Evolutionary conservation across 2,797 vertebrate species (phyloP).

Genomic region (Artibeus jamaicensis): DNA sequence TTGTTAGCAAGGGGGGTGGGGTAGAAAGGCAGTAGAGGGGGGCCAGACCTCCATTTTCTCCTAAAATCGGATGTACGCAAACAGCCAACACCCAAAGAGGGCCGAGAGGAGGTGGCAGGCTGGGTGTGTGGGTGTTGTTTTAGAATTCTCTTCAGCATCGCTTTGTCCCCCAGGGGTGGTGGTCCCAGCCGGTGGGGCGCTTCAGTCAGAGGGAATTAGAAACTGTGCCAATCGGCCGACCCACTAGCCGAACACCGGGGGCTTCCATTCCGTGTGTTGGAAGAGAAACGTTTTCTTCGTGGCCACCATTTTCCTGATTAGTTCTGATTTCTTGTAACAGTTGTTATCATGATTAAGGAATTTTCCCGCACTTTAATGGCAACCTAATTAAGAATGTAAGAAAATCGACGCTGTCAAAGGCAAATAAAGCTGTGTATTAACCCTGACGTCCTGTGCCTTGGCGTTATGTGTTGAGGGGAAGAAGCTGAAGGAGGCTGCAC

Average conservation of each 20-base stretch:
- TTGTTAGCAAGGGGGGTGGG: constrained; percentile 62
- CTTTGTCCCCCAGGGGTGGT: neutral
- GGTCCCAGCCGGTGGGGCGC: constrained; percentile 16
- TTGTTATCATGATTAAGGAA: constrained; percentile 68
- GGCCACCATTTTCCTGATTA: constrained; percentile 35
- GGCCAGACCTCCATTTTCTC: neutral
- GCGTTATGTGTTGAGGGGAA: neutral
- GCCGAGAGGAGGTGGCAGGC: neutral
- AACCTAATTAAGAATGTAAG: constrained; percentile 82
- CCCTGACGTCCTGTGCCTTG: neutral
- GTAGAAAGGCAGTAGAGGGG: neutral
- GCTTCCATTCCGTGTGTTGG: constrained; percentile 63
- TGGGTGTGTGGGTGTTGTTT: neutral
- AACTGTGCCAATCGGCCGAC: neutral
- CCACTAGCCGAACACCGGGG: neutral
- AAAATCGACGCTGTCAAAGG: constrained; percentile 76
- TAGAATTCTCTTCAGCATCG: neutral
- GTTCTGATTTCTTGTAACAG: constrained; percentile 75
- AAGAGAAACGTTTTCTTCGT: neutral
- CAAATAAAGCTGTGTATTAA: constrained; percentile 85
- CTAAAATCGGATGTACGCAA: neutral
- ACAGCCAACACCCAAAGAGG: neutral
- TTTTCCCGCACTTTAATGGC: constrained; percentile 82
- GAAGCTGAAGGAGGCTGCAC: neutral
- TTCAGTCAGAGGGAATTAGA: neutral